Conservation (phyloP, 2,888 invertebrate genomes). For the Yponomeuta plumbellus region DNA sequence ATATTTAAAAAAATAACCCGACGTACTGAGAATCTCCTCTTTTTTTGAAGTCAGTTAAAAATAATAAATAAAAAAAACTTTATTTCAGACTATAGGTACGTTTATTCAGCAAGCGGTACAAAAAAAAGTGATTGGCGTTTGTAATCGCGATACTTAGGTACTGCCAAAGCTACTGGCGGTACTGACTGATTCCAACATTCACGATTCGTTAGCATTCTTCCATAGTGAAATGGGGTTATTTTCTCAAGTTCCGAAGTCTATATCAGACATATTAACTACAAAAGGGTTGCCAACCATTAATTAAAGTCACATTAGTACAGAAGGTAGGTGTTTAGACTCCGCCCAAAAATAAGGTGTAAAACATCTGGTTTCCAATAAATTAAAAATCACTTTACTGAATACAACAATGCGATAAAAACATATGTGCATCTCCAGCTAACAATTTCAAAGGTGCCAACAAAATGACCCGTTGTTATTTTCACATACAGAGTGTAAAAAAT, state of each 20-base stretch:
- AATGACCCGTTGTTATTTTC: background rate
- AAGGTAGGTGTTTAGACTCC: slow-evolving; percentile 43
- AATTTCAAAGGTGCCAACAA: background rate
- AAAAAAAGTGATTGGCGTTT: too few species aligned
- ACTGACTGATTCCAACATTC: too few species aligned
- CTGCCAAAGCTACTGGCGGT: too few species aligned
- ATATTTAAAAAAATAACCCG: too few species aligned
- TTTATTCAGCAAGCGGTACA: too few species aligned
- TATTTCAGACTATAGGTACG: too few species aligned
- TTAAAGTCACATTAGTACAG: slow-evolving; percentile 59
- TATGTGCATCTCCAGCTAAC: background rate
- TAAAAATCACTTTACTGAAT: background rate
- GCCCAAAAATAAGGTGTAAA: slow-evolving; percentile 38
- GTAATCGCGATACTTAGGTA: too few species aligned
- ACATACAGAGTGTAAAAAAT: background rate
- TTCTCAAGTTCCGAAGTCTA: background rate
- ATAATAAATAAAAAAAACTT: too few species aligned
- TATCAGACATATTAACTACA: background rate
- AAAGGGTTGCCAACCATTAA: slow-evolving; percentile 55
- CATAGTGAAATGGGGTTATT: background rate
- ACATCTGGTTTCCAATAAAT: slow-evolving; percentile 51
- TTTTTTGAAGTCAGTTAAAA: too few species aligned
- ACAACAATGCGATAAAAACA: background rate
- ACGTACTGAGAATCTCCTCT: too few species aligned
- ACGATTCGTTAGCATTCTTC: too few species aligned